Evolutionary conservation across 2,797 vertebrate genomes (phyloP), one percentile per base, ranked within the genome.

Genomic region (Sciurus vulgaris): DNA sequence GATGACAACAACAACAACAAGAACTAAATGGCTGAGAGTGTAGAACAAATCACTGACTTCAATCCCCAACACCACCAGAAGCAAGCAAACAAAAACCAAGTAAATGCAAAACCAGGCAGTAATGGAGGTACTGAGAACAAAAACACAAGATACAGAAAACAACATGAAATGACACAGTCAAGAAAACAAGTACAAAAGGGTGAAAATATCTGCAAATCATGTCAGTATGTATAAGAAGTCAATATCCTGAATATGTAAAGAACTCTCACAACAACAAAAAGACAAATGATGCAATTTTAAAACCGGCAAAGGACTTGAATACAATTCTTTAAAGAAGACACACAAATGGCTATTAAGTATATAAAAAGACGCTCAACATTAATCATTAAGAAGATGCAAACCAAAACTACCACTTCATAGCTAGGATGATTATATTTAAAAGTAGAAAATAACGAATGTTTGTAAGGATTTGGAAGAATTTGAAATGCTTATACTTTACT

Each of bases 181-280:
- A 56, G 86, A 74, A 61, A 65, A 65, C 28, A 65, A 65, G 28
- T 41, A n/a, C 73, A 69, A 61, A 86, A 38, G 17, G 38, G 67
- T 13, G 63, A 63, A 93, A 67, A 81, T 81, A 81, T 76, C 70
- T 89, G 56, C 38, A 86, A 89, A 65, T 86, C 56, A 59, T 51
- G 89, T 72, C 5, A 54, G 51, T 54, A 8, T 38, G 88, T 38
- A 24, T 78, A 63, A 94, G 67, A 8, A 35, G 44, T 73, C 28
- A 81, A 89, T 69, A 91, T 33, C 41, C 41, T 69, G 49, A 79
- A 85, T 51, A 77, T 44, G 77, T 77, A 93, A 77, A 86, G 44
- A 90, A 86, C 35, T 65, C 17, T 33, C 73, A 38, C 38, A 38
- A 83, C 26, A 86, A 86, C 44, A 89, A 79, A 72, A 84, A 87